Evolutionary conservation across 2,113 vertebrate species (phyloP).

Genomic region (Seriola dumerili): DNA sequence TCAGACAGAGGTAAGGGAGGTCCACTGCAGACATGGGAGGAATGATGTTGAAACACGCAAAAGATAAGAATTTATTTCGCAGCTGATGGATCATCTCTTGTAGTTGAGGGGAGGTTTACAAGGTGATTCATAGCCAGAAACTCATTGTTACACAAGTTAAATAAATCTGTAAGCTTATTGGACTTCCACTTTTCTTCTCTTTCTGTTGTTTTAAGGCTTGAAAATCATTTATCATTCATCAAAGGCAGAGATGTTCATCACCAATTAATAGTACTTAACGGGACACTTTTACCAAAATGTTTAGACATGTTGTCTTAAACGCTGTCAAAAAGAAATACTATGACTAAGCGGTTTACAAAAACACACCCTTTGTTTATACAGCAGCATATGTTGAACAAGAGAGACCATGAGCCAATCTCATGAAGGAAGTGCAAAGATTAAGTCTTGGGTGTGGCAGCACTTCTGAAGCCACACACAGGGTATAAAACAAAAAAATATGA

Average conservation of each 20-base stretch:
- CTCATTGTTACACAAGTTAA: background rate
- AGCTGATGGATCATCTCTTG: constrained; percentile 3
- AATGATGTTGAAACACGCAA: background rate
- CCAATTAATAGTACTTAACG: background rate
- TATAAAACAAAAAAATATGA: background rate
- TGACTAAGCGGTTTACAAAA: background rate
- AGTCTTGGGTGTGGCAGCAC: background rate
- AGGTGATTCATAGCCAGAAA: background rate
- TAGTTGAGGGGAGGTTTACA: background rate
- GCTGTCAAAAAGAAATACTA: background rate
- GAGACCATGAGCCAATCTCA: background rate
- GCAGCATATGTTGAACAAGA: constrained; percentile 15
- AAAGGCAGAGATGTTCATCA: background rate
- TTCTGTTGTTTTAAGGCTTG: constrained; percentile 3
- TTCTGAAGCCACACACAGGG: background rate
- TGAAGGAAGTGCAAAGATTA: constrained; percentile 18
- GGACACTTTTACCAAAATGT: constrained; percentile 33
- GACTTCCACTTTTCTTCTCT: background rate
- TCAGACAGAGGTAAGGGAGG: background rate
- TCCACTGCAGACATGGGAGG: background rate
- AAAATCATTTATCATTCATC: constrained; percentile 1
- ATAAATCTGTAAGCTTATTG: background rate
- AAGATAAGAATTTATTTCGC: background rate
- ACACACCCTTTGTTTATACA: constrained; percentile 41
- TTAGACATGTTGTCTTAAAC: constrained; percentile 15